A percentile compares a stretch with the other conserved stretches of the same genome.
Evolutionary conservation across 1,140 invertebrate species (phyloP).

Genomic region (Diorhabda carinulata): DNA sequence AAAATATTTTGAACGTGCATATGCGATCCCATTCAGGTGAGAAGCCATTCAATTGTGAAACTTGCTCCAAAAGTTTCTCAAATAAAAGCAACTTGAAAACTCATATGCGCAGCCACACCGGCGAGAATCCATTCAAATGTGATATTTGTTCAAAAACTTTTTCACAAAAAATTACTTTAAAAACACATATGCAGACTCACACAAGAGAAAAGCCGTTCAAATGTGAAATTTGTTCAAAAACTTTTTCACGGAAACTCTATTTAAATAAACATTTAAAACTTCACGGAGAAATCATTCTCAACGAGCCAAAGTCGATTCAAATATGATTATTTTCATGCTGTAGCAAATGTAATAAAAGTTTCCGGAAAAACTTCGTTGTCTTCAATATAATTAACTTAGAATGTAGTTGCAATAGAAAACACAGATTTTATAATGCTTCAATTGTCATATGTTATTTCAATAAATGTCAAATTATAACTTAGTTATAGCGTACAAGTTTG

Average conservation of each 20-base stretch:
- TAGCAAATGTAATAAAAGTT: no score
- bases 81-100: constrained; percentile 38
- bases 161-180: constrained; percentile 32
- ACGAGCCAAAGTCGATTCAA: no score
- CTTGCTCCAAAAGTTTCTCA: not conserved
- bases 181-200: constrained; percentile 44
- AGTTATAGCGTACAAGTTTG: no score
- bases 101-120: not conserved
- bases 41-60: not conserved
- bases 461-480: no score
- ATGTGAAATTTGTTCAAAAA: no score
- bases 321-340: no score
- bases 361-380: no score
- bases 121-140: constrained; percentile 30
- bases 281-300: not conserved
- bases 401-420: no score
- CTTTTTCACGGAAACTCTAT: not conserved
- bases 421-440: no score
- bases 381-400: no score
- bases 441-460: no score
- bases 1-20: not conserved
- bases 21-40: not conserved
- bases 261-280: not conserved
- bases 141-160: constrained; percentile 36
- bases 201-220: no score